These are phyloP conservation scores for Lasiurus borealis DNA, from an alignment of 2,113 vertebrate species.

Conservation along the genomic window DNA sequence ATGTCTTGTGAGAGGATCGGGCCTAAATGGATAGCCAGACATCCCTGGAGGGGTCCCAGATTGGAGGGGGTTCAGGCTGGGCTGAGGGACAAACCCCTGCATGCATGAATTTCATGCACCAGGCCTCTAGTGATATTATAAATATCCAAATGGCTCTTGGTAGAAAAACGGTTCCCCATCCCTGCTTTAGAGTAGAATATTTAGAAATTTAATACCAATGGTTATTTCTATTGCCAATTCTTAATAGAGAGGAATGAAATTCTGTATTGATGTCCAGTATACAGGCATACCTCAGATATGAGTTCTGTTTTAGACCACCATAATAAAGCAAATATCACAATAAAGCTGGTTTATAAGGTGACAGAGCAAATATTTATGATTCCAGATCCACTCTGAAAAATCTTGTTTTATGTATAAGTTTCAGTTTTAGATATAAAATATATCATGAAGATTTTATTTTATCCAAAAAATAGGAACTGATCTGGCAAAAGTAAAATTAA, in stretches of 20 bases:
- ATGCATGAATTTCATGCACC: too few relatives aligned
- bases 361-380: constrained; percentile 3
- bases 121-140: too few relatives aligned
- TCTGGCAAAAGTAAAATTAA: constrained; percentile 35
- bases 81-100: too few relatives aligned
- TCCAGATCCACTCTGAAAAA: neutral
- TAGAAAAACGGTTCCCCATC: too few relatives aligned
- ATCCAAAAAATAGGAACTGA: neutral
- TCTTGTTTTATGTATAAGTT: neutral
- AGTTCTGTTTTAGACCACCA: neutral
- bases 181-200: constrained; percentile 21
- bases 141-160: too few relatives aligned
- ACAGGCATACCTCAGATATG: neutral
- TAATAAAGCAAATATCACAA: neutral
- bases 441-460: constrained; percentile 10
- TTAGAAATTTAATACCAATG: constrained; percentile 28
- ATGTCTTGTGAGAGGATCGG: too few relatives aligned
- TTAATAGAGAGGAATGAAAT: neutral
- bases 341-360: neutral
- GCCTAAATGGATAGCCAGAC: too few relatives aligned
- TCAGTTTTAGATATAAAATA: constrained; percentile 32
- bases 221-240: neutral
- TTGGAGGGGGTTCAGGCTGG: too few relatives aligned
- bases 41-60: too few relatives aligned
- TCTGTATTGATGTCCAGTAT: neutral